Evolutionary conservation across 1,140 invertebrate genomes (phyloP), one percentile per base, ranked within the genome.

Genomic region (Coenobita brevimanus): DNA sequence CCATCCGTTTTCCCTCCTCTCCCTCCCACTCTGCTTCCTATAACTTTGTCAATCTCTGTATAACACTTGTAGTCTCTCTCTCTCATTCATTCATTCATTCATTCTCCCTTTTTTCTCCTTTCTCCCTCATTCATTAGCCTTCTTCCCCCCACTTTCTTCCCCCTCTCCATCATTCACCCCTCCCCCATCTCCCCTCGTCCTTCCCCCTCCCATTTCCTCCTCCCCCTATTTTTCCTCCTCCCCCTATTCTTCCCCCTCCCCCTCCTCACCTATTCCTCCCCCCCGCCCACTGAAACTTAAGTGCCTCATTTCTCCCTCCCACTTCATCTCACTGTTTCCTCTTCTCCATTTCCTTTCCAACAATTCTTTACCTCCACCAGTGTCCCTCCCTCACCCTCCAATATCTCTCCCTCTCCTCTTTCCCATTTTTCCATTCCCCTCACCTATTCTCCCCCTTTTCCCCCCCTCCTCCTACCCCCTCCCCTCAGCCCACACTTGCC

Each of bases 301-400:
- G 21, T 62, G n/a, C 2, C 3, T 36, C 27, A 41, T 30, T 79
- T 79, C 24, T 33, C 57, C 33, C 21, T 57, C 33, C 30, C 2
- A 36, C 36, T 54, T 38, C 50, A 54, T 73, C 27, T 38, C 69
- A 6, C 17, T 30, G 27, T 30, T 30, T 73, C n/a, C 36, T 73
- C 33, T 73, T 2, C 33, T 73, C 24, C 57, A 30, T 30, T 79
- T 21, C 21, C 27, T 50, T 78, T n/a, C n/a, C n/a, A n/a, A n/a
- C 41, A 27, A 0, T 30, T 15, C 43, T 27, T 79, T 50, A 24
- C 33, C 43, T n/a, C 30, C 36, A 50, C 76, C 46, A n/a, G n/a
- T n/a, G n/a, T n/a, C n/a, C n/a, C n/a, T n/a, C n/a, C n/a, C 27
- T 79, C 76, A 24, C 57, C 36, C 50, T 79, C 76, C n/a, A 50